A percentile compares a stretch with the other conserved stretches of the same genome.
Conservation (phyloP, 2,888 invertebrate species). For the Sesamia inferens region DNA sequence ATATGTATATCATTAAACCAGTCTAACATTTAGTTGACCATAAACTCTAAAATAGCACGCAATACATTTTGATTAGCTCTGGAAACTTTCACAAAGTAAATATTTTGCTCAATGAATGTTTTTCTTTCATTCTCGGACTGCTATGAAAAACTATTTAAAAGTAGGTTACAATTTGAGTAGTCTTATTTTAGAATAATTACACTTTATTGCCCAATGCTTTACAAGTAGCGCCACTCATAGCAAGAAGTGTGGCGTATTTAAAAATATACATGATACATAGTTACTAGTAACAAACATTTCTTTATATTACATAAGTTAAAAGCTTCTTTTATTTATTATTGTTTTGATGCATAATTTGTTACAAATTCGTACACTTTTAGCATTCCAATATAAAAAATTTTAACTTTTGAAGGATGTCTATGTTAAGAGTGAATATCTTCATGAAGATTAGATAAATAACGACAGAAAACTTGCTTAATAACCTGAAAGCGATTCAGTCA, state of each 20-base stretch:
- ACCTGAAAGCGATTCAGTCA: slow-evolving; percentile 6
- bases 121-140: neutral
- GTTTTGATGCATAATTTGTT: neutral
- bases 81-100: slow-evolving; percentile 11
- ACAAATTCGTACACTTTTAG: neutral
- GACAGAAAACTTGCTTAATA: slow-evolving; percentile 5
- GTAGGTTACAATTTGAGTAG: slow-evolving; percentile 6
- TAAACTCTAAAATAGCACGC: neutral
- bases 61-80: slow-evolving; percentile 1
- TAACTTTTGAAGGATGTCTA: neutral
- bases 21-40: neutral
- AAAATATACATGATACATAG: neutral
- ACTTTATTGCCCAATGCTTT: slow-evolving; percentile 15
- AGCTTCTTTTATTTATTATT: neutral
- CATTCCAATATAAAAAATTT: neutral
- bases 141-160: slow-evolving; percentile 1
- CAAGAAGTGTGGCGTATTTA: slow-evolving; percentile 4
- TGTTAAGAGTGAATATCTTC: slow-evolving; percentile 2
- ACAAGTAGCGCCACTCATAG: slow-evolving; percentile 25
- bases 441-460: slow-evolving; percentile 28
- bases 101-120: neutral
- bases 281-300: neutral
- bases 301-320: neutral
- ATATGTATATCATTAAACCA: neutral
- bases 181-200: slow-evolving; percentile 25